Base-by-base conservation (phyloP, 2,113 vertebrate genomes). In the Ailurus styani region DNA sequence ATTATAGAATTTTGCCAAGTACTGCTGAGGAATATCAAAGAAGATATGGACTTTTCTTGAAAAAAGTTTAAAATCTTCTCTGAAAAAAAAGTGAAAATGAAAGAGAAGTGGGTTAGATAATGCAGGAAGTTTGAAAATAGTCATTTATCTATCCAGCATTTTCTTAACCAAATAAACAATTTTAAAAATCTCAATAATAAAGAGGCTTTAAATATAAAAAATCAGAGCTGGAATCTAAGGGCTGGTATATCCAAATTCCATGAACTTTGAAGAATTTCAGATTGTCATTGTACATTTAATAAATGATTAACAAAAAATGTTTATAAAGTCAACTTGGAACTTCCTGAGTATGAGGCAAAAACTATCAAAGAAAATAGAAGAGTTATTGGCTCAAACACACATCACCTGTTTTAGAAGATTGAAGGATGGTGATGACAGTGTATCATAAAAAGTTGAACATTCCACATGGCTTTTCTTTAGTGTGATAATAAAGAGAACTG, bases 231-330 rank as follows among this genome's bases (percentile, higher is more conserved):
- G 29, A 66, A 79, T 75, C 25, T 40, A n/a, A 94, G 4, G 9
- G 1, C 34, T 57, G 3, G 3, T 29, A 17, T 20, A 78, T 21
- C 6, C 27, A 95, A 89, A 70, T 57, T 47, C 6, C 15, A 45
- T n/a, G 2, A 82, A 91, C 94, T 95, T 55, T 86, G 62, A 82
- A 40, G 18, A 89, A 93, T 84, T 90, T 87, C 5, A 78, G 10
- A 93, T 81, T 85, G 25, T 1, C 34, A 14, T 55, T 34, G 5
- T 21, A 29, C 2, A 54, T 23, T n/a, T 62, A 60, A 52, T 57
- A 77, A 64, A 40, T 45, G 17, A 66, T 73, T 87, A 78, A 83
- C 3, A 83, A 4, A 78, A 52, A n/a, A n/a, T n/a, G 11, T 57
- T 64, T 40, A 72, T 72, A 75, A 90, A 79, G 17, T 88, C 52